phyloP scores from a whole-genome alignment of 2,113 vertebrate species.

The Sorex araneus region DNA sequence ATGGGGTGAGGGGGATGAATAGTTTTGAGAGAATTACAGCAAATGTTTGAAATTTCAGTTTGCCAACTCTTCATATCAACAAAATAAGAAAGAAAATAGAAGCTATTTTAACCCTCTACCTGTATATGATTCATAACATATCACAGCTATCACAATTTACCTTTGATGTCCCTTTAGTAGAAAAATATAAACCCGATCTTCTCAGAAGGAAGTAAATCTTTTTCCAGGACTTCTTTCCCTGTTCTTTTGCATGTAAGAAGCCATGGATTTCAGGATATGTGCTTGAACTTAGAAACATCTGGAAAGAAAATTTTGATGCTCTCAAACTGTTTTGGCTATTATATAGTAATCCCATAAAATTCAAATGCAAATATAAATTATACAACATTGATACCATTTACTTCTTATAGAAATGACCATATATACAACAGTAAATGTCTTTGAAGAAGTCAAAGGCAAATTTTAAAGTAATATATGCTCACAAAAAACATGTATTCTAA shows the following conservation, averaged over 20 bases:
- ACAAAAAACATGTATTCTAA: conserved; percentile 42
- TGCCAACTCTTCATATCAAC: not conserved
- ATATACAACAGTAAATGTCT: conserved; percentile 1
- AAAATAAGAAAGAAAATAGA: not conserved
- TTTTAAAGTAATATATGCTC: conserved; percentile 41
- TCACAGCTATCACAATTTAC: conserved; percentile 85
- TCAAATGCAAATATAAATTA: conserved; percentile 44
- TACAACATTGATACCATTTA: not conserved
- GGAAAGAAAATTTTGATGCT: conserved; percentile 77
- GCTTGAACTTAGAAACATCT: conserved; percentile 97
- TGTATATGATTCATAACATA: not conserved
- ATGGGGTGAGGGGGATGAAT: not conserved
- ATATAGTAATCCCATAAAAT: not conserved
- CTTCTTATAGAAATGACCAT: not conserved
- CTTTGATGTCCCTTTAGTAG: conserved; percentile 98
- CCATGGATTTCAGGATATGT: conserved; percentile 97
- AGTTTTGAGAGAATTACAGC: not conserved
- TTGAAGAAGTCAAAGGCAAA: conserved; percentile 13
- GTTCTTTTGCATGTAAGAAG: conserved; percentile 96
- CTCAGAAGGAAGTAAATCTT: conserved; percentile 96
- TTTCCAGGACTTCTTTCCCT: conserved; percentile 97
- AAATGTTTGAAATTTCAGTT: conserved; percentile 11
- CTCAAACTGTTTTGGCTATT: not conserved
- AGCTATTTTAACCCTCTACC: not conserved
- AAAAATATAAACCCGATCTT: conserved; percentile 98